phyloP scores from a whole-genome alignment of 1,140 invertebrate species.

The Megalonaias nervosa region DNA sequence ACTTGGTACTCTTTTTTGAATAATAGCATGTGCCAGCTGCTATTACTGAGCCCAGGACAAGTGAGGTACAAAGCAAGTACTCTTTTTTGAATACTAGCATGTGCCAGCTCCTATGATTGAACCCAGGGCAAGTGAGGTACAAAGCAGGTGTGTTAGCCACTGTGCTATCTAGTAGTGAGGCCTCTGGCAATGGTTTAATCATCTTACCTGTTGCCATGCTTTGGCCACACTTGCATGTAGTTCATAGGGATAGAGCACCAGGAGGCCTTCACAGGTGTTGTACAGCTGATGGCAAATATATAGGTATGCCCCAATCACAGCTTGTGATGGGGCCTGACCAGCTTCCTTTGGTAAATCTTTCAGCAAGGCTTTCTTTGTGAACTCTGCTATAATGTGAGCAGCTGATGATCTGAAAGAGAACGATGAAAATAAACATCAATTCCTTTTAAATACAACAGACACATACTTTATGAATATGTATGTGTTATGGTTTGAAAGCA shows the following conservation, averaged over 20 bases:
- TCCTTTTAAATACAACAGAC: no score
- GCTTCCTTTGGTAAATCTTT: conserved; percentile 45
- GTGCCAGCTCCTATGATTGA: no score
- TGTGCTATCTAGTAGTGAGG: not conserved
- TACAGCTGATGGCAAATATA: conserved; percentile 70
- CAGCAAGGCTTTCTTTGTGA: conserved; percentile 65
- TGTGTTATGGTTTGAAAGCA: no score
- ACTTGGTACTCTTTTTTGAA: no score
- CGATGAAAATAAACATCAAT: not conserved
- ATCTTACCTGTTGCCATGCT: conserved; percentile 61
- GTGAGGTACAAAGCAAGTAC: no score
- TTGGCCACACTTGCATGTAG: conserved; percentile 61
- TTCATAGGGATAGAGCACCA: conserved; percentile 63
- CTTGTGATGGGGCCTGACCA: conserved; percentile 48
- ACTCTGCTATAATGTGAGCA: conserved; percentile 66
- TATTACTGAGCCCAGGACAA: no score
- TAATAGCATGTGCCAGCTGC: no score
- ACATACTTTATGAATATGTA: no score
- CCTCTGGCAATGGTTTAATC: not conserved
- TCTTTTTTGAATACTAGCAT: no score
- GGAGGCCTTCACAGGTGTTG: conserved; percentile 68
- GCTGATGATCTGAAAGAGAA: conserved; percentile 58
- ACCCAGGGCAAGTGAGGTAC: not conserved
- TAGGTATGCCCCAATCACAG: conserved; percentile 64
- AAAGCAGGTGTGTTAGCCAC: not conserved